Percentiles rank a stretch among this genome's conserved stretches.
phyloP scores from a whole-genome alignment of 2,888 invertebrate species.

The Neuroscelio doddi region DNA sequence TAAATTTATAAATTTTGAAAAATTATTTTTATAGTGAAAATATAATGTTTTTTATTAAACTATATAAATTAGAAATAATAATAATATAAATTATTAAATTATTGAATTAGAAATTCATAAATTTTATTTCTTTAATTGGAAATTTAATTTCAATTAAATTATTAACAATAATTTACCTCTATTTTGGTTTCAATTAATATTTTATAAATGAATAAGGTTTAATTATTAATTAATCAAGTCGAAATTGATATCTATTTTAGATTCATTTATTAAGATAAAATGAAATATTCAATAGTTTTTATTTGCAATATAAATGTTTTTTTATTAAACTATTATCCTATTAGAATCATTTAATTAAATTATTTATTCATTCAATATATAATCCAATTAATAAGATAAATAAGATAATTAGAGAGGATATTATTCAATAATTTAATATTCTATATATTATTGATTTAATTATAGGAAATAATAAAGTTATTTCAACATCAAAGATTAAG shows the following conservation, averaged over 20 bases:
- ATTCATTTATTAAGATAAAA: slow-evolving; percentile 73
- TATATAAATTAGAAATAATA: slow-evolving; percentile 72
- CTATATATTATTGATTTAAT: slow-evolving; percentile 71
- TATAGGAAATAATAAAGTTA: slow-evolving; percentile 77
- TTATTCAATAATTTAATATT: slow-evolving; percentile 9
- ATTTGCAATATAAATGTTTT: slow-evolving; percentile 1
- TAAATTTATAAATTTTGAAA: slow-evolving; percentile 72
- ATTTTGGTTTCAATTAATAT: slow-evolving; percentile 77
- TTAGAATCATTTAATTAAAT: slow-evolving; percentile 35
- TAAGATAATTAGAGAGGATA: slow-evolving; percentile 51
- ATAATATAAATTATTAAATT: slow-evolving; percentile 74
- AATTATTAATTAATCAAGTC: slow-evolving; percentile 68
- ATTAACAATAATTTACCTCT: slow-evolving; percentile 81
- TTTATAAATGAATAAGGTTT: slow-evolving; percentile 73
- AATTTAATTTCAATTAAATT: slow-evolving; percentile 75
- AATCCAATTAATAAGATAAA: slow-evolving; percentile 74
- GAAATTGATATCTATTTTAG: slow-evolving; percentile 72
- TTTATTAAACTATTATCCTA: slow-evolving; percentile 4
- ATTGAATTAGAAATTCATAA: slow-evolving; percentile 77
- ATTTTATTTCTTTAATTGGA: slow-evolving; percentile 73
- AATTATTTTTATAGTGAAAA: slow-evolving; percentile 43
- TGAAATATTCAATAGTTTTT: slow-evolving; percentile 22
- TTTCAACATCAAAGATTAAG: slow-evolving; percentile 83
- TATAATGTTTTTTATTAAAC: slow-evolving; percentile 40
- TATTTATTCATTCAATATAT: slow-evolving; percentile 46